Percentiles rank a stretch among this genome's conserved stretches.
phyloP scores from a whole-genome alignment of 2,888 invertebrate genomes.

The Steinernema hermaphroditum region DNA sequence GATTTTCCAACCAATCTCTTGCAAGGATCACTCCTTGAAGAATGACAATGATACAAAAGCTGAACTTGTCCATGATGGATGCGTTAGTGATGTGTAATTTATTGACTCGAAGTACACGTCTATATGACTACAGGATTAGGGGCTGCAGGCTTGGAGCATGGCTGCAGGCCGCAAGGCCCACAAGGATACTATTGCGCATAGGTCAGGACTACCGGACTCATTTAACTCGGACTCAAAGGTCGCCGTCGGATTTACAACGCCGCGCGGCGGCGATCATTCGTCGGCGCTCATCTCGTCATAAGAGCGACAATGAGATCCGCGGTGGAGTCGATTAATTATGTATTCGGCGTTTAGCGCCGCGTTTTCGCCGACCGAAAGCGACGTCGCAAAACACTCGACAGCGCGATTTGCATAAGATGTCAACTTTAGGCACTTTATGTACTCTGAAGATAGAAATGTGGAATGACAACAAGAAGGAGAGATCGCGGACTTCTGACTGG shows the following conservation, averaged over 20 bases:
- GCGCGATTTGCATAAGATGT: not conserved
- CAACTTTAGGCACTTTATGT: conserved; percentile 22
- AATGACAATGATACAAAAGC: too few relatives aligned
- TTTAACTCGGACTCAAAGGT: too few relatives aligned
- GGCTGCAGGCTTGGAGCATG: too few relatives aligned
- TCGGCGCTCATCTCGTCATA: conserved; percentile 2
- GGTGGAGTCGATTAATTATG: conserved; percentile 19
- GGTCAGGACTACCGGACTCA: too few relatives aligned
- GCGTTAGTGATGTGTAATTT: too few relatives aligned
- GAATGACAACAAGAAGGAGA: not conserved
- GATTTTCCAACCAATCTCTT: too few relatives aligned
- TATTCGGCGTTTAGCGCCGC: conserved; percentile 8
- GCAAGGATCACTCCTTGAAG: too few relatives aligned
- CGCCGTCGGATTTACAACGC: not conserved
- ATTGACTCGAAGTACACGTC: too few relatives aligned
- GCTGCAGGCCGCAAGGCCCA: too few relatives aligned
- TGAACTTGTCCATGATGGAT: too few relatives aligned
- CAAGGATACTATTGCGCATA: too few relatives aligned
- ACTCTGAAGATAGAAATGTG: conserved; percentile 9
- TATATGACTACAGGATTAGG: too few relatives aligned
- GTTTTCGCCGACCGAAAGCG: conserved; percentile 5
- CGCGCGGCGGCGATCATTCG: conserved; percentile 20
- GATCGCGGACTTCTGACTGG: conserved; percentile 1
- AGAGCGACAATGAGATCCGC: conserved; percentile 18
- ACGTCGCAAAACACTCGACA: conserved; percentile 21